Conservation (phyloP, 2,888 invertebrate genomes). For the Acanthosoma haemorrhoidale region DNA sequence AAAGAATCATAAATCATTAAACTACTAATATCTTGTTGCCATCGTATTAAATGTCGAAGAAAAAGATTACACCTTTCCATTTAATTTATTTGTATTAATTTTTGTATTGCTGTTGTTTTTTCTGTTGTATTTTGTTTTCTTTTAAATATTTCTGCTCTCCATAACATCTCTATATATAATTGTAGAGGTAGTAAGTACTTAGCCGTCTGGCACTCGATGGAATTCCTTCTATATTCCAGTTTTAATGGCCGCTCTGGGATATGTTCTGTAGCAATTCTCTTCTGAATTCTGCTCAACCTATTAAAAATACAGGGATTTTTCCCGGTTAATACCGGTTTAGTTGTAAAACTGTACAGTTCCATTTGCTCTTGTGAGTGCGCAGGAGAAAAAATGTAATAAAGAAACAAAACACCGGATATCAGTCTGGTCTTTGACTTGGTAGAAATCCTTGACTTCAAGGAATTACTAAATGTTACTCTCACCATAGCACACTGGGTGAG, state of each 20-base stretch:
- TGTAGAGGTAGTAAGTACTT: not conserved
- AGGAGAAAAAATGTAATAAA: too few relatives aligned
- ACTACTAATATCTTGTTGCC: not conserved
- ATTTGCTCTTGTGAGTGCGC: too few relatives aligned
- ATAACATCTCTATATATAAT: slow-evolving; percentile 4
- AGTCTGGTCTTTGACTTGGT: too few relatives aligned
- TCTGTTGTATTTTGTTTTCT: not conserved
- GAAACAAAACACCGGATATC: too few relatives aligned
- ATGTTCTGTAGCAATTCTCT: not conserved
- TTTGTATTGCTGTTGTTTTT: too few relatives aligned
- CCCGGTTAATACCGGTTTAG: too few relatives aligned
- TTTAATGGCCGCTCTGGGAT: not conserved
- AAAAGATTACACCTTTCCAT: not conserved
- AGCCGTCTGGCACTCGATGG: too few relatives aligned
- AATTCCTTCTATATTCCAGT: not conserved
- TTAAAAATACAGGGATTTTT: too few relatives aligned
- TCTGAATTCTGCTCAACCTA: not conserved
- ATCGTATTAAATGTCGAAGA: not conserved
- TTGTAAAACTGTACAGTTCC: too few relatives aligned
- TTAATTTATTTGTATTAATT: slow-evolving; percentile 14
- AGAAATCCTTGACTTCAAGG: too few relatives aligned
- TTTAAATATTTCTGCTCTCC: not conserved
- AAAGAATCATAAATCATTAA: slow-evolving; percentile 10
- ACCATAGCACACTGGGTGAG: too few relatives aligned
- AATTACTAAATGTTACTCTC: too few relatives aligned